Conservation (phyloP, 2,888 invertebrate genomes). For the Eurytoma adleriae region DNA sequence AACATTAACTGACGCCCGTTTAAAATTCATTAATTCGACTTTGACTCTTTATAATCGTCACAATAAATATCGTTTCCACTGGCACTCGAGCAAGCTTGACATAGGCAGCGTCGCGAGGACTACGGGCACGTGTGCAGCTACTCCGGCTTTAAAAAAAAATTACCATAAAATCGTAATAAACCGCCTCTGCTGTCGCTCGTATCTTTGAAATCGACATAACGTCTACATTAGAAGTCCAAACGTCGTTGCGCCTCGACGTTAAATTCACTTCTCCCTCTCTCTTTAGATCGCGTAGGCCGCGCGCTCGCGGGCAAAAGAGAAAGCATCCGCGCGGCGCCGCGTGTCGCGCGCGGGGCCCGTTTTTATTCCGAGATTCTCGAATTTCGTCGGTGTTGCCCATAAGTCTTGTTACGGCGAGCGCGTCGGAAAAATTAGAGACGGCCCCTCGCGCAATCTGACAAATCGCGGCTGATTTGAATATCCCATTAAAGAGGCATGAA, state of each 20-base stretch:
- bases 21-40: constrained; percentile 17
- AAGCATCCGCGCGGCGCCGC: too few relatives aligned
- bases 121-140: background rate
- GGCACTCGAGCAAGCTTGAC: background rate
- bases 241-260: background rate
- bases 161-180: constrained; percentile 46
- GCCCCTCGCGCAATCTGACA: too few relatives aligned
- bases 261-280: too few relatives aligned
- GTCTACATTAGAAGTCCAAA: constrained; percentile 23
- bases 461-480: too few relatives aligned
- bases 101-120: background rate
- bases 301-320: too few relatives aligned
- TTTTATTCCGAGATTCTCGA: too few relatives aligned
- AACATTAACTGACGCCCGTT: background rate
- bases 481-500: too few relatives aligned
- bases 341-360: too few relatives aligned
- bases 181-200: constrained; percentile 6
- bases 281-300: too few relatives aligned
- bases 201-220: constrained; percentile 32
- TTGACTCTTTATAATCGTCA: constrained; percentile 17
- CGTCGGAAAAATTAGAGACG: too few relatives aligned
- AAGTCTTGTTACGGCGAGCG: too few relatives aligned
- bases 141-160: background rate
- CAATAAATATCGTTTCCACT: background rate
- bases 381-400: too few relatives aligned